phyloP scores from a whole-genome alignment of 2,113 vertebrate species.

The Abramis brama region DNA sequence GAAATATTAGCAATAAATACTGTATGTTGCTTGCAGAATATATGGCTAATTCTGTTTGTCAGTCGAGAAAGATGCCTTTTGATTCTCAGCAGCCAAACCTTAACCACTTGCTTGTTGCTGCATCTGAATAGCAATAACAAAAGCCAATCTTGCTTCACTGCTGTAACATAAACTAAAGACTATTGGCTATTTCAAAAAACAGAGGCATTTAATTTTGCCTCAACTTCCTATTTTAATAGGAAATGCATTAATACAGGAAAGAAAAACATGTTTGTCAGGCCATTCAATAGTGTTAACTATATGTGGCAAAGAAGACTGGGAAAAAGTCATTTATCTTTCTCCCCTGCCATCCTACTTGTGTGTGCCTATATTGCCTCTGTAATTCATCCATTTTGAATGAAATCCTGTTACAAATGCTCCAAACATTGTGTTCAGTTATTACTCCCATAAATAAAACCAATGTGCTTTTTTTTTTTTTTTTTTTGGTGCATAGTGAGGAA shows the following conservation, averaged over 20 bases:
- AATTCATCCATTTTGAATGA: slow-evolving; percentile 18
- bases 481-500: background rate
- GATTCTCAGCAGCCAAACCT: background rate
- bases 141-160: no score
- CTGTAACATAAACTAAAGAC: no score
- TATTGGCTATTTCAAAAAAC: no score
- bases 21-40: background rate
- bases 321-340: background rate
- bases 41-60: background rate
- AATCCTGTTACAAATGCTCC: slow-evolving; percentile 19
- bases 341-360: background rate
- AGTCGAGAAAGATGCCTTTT: background rate
- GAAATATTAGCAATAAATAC: background rate
- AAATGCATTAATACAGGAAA: background rate
- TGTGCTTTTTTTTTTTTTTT: slow-evolving; percentile 23
- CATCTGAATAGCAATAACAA: background rate
- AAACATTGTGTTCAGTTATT: slow-evolving; percentile 30
- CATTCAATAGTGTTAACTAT: background rate
- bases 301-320: background rate
- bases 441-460: slow-evolving; percentile 27
- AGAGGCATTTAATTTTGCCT: no score
- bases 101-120: background rate
- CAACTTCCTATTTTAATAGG: background rate
- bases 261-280: background rate
- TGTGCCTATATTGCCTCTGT: background rate